Conservation (phyloP, 2,113 vertebrate species). For the Dicerorhinus sumatrensis region DNA sequence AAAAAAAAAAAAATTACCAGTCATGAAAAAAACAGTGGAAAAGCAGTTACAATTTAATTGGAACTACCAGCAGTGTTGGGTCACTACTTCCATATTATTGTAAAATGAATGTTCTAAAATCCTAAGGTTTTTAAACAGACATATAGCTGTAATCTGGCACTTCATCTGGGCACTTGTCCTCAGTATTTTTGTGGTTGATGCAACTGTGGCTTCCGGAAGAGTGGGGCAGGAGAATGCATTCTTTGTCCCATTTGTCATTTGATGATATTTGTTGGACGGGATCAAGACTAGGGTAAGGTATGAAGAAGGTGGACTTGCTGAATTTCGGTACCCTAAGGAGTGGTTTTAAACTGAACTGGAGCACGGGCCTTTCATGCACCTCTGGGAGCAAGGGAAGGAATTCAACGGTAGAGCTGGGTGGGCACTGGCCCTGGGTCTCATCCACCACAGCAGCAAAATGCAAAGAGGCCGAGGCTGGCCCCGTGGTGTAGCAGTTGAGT, state of each 20-base stretch:
- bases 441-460: background rate
- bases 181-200: background rate
- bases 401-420: rapidly evolving
- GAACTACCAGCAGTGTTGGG: background rate
- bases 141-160: background rate
- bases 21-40: background rate
- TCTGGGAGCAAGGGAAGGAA: background rate
- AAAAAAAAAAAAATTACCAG: background rate
- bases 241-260: background rate
- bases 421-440: rapidly evolving
- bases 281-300: no score
- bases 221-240: rapidly evolving
- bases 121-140: background rate
- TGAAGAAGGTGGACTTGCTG: background rate
- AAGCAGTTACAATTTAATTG: background rate
- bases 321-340: background rate
- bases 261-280: background rate
- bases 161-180: background rate
- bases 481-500: no score
- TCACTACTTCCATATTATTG: rapidly evolving
- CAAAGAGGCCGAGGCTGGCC: background rate
- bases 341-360: background rate
- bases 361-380: background rate
- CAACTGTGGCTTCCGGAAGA: background rate
- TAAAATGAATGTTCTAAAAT: background rate